Conservation (phyloP, 1,140 invertebrate genomes). For the Lineus longissimus region DNA sequence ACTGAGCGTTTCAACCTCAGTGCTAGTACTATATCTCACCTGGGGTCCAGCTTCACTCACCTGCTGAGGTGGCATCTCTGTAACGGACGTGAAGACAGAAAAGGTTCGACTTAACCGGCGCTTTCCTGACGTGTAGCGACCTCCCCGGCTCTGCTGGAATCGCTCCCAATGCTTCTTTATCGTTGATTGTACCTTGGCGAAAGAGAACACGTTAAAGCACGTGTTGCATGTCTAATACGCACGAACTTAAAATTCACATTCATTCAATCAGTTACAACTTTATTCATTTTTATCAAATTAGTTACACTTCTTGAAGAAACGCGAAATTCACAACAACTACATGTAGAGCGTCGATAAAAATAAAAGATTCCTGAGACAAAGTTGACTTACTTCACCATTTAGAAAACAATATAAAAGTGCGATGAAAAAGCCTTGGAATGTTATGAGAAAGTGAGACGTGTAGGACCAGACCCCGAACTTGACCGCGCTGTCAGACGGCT, state of each 20-base stretch:
- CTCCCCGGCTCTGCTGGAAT: constrained; percentile 31
- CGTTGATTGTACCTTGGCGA: constrained; percentile 32
- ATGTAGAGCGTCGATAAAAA: background rate
- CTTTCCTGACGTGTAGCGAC: constrained; percentile 30
- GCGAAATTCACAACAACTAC: background rate
- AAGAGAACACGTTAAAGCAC: constrained; percentile 1
- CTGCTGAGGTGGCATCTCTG: constrained; percentile 29
- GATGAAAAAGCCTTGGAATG: constrained; percentile 83
- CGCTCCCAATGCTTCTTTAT: constrained; percentile 32
- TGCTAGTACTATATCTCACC: too few species aligned
- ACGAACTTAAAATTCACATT: constrained; percentile 9
- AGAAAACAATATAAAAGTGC: constrained; percentile 81
- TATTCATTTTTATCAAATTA: background rate
- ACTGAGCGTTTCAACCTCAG: too few species aligned
- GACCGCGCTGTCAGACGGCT: constrained; percentile 38
- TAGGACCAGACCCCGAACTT: constrained; percentile 79
- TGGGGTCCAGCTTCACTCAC: too few species aligned
- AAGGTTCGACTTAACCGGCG: constrained; percentile 37
- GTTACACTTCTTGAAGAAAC: background rate
- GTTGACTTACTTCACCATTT: constrained; percentile 73
- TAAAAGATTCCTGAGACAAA: background rate
- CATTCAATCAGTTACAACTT: background rate
- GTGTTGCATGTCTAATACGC: background rate
- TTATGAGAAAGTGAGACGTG: constrained; percentile 72
- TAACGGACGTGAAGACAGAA: constrained; percentile 42